Evolutionary conservation across 2,797 vertebrate species (phyloP).

Genomic region (Aselliscus stoliczkanus): DNA sequence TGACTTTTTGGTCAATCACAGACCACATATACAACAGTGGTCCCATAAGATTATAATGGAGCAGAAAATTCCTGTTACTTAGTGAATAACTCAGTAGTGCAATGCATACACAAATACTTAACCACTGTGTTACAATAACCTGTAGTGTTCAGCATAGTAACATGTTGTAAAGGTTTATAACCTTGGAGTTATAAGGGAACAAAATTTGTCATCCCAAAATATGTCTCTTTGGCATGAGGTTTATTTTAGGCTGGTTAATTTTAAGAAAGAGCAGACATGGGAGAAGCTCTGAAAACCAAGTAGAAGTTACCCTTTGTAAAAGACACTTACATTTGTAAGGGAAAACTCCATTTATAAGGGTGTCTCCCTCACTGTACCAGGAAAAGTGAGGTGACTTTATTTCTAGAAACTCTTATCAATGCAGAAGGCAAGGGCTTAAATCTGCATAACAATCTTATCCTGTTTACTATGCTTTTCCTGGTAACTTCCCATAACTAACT

Average conservation of each 20-base stretch:
- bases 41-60: neutral
- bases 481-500: neutral
- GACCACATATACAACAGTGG: neutral
- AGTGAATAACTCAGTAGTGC: too few relatives aligned
- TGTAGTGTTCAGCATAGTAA: neutral
- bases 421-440: neutral
- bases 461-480: neutral
- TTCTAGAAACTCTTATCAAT: neutral
- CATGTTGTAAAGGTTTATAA: neutral
- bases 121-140: neutral
- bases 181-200: neutral
- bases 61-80: neutral
- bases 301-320: neutral
- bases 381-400: neutral
- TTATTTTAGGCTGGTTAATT: neutral
- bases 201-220: neutral
- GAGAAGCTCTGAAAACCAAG: neutral
- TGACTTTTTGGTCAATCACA: neutral
- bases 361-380: neutral
- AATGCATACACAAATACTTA: neutral
- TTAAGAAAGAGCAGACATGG: neutral
- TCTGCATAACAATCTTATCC: neutral
- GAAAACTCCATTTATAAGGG: neutral
- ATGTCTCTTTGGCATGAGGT: neutral
- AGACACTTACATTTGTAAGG: neutral